Conservation (phyloP, 2,888 invertebrate genomes). For the Eupeodes latifasciatus region DNA sequence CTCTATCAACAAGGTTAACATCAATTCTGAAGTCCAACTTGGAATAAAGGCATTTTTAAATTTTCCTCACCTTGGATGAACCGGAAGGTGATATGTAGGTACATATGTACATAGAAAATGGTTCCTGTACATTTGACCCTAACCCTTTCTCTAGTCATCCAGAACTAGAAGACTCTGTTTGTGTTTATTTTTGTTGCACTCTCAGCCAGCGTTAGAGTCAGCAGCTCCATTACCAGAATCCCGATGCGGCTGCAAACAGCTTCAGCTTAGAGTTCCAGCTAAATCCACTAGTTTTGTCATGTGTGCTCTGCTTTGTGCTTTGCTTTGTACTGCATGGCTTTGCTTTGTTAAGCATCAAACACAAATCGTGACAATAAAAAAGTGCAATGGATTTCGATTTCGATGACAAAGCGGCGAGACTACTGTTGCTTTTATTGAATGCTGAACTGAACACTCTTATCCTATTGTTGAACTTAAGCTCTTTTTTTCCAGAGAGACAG, state of each 20-base stretch:
- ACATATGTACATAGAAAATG: not conserved
- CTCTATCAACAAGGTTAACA: not conserved
- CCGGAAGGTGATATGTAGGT: conserved; percentile 39
- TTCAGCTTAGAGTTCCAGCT: not conserved
- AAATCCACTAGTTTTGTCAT: conserved; percentile 17
- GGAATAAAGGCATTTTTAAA: conserved; percentile 24
- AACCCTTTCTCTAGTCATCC: conserved; percentile 15
- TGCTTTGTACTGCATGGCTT: not conserved
- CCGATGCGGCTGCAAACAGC: not conserved
- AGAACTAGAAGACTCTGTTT: not conserved
- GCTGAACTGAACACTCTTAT: conserved; percentile 29
- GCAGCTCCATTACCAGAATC: conserved; percentile 1
- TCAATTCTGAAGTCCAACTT: not conserved
- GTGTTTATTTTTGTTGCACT: conserved; percentile 28
- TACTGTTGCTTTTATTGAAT: conserved; percentile 28
- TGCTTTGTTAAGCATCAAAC: not conserved
- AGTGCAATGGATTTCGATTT: conserved; percentile 67
- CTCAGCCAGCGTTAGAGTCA: not conserved
- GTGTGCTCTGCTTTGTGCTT: not conserved
- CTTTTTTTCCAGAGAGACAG: not conserved
- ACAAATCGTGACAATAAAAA: conserved; percentile 48
- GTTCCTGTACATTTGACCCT: conserved; percentile 40
- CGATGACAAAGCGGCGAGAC: conserved; percentile 70
- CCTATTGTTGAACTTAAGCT: conserved; percentile 54
- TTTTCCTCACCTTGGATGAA: conserved; percentile 37